Percentiles rank a stretch among this genome's conserved stretches.
phyloP scores from a whole-genome alignment of 1,140 invertebrate species.

The Heliconius nattereri region DNA sequence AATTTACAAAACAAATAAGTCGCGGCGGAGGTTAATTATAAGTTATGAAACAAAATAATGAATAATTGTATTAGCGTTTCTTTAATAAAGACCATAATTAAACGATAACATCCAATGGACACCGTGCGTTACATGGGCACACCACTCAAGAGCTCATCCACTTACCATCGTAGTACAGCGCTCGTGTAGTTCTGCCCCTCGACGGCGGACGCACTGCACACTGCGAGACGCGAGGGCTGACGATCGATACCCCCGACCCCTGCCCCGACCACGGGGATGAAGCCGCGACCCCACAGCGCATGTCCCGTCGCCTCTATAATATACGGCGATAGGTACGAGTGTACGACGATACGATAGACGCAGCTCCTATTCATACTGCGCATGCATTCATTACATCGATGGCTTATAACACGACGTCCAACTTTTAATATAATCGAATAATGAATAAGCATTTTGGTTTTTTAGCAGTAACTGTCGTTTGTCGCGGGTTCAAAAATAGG shows the following conservation, averaged over 20 bases:
- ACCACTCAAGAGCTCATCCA: not conserved
- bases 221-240: not conserved
- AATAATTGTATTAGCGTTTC: too few relatives aligned
- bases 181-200: not conserved
- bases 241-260: not conserved
- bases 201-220: constrained; percentile 1
- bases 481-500: not conserved
- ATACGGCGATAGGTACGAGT: not conserved
- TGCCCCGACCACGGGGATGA: not conserved
- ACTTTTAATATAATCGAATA: not conserved
- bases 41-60: too few relatives aligned
- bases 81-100: not conserved
- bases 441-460: not conserved
- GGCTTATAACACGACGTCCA: not conserved
- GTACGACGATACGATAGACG: not conserved
- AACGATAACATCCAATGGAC: not conserved
- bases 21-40: too few relatives aligned
- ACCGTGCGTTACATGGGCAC: too few relatives aligned
- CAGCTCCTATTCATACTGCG: not conserved
- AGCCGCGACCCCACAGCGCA: constrained; percentile 6
- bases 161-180: not conserved
- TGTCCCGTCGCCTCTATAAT: not conserved
- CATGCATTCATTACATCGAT: constrained; percentile 1
- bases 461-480: not conserved
- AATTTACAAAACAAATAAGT: too few relatives aligned